phyloP scores from a whole-genome alignment of 2,797 vertebrate genomes.

The Lophotriccus pileatus region DNA sequence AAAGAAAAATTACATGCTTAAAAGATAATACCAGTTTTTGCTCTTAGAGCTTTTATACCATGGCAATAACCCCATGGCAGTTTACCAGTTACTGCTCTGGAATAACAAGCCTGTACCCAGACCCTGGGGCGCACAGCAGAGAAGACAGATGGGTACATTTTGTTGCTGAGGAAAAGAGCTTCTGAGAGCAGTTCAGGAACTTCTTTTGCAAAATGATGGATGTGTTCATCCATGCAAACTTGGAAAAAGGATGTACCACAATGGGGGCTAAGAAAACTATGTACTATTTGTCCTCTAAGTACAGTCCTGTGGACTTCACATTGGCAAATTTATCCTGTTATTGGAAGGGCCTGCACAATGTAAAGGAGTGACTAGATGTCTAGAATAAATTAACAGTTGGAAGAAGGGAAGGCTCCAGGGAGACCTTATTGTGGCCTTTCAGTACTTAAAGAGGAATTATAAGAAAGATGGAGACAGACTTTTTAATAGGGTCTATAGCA shows the following conservation, averaged over 20 bases:
- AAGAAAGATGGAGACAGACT: background rate
- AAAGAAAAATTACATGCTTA: background rate
- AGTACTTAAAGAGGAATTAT: background rate
- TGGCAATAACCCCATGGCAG: background rate
- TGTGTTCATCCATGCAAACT: background rate
- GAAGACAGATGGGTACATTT: constrained; percentile 10
- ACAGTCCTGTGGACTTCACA: background rate
- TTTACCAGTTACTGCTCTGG: background rate
- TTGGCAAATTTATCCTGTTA: constrained; percentile 7
- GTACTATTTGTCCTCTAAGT: background rate
- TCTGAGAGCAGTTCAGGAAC: background rate
- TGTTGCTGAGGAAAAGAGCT: constrained; percentile 1
- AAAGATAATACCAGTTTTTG: background rate
- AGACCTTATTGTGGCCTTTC: background rate
- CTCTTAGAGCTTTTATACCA: background rate
- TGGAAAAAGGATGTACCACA: constrained; percentile 19
- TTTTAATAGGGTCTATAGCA: background rate
- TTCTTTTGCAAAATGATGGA: constrained; percentile 37
- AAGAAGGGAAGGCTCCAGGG: background rate
- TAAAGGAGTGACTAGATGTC: background rate
- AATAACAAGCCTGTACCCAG: background rate
- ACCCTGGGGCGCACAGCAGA: background rate
- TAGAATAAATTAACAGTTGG: background rate
- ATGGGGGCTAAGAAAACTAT: background rate
- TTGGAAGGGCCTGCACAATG: background rate